Conservation (phyloP, 1,140 invertebrate genomes). For the Psilanteris sp. region DNA sequence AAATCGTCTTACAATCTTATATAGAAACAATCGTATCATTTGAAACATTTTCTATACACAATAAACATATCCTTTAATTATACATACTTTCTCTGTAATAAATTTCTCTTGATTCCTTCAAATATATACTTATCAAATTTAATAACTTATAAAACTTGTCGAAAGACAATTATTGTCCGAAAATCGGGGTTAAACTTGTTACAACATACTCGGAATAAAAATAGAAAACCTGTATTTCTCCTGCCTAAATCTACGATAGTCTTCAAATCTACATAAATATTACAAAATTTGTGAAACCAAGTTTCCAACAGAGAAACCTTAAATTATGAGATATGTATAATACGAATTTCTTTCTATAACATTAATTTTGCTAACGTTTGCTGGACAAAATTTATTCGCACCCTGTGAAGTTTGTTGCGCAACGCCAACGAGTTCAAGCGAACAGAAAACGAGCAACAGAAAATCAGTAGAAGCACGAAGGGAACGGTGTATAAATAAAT, state of each 20-base stretch:
- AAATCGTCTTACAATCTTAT: slow-evolving; percentile 20
- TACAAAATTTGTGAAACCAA: slow-evolving; percentile 15
- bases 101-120: slow-evolving; percentile 11
- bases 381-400: slow-evolving; percentile 6
- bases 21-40: slow-evolving; percentile 29
- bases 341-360: slow-evolving; percentile 22
- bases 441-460: too few species aligned
- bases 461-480: too few species aligned
- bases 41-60: slow-evolving; percentile 23
- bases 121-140: slow-evolving; percentile 41
- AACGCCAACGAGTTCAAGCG: too few species aligned
- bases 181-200: slow-evolving; percentile 37
- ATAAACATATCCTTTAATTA: slow-evolving; percentile 9
- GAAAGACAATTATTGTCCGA: slow-evolving; percentile 40
- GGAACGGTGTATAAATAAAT: too few species aligned
- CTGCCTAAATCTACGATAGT: slow-evolving; percentile 15
- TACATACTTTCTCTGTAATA: slow-evolving; percentile 5
- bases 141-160: slow-evolving; percentile 40
- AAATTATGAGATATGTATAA: slow-evolving; percentile 37
- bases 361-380: slow-evolving; percentile 18
- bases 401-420: too few species aligned
- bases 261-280: slow-evolving; percentile 18
- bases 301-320: slow-evolving; percentile 17
- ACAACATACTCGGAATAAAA: slow-evolving; percentile 15
- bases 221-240: slow-evolving; percentile 11